These are phyloP conservation scores for Melangyna quadrimaculata DNA, from an alignment of 2,888 invertebrate species.

Conservation along the genomic window DNA sequence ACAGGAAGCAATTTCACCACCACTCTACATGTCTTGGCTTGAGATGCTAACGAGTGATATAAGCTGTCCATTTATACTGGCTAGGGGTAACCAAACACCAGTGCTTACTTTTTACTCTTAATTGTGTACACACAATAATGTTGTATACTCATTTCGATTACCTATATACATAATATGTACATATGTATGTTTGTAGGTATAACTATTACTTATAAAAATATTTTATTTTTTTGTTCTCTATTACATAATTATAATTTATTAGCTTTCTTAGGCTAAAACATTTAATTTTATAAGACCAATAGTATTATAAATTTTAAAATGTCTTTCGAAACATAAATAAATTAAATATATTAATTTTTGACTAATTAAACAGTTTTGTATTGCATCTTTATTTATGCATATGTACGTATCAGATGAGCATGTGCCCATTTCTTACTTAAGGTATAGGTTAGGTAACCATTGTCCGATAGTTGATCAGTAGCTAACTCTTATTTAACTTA, in stretches of 20 bases:
- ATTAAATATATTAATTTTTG: neutral
- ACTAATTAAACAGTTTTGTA: no score
- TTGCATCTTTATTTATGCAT: no score
- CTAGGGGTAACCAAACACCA: constrained; percentile 93
- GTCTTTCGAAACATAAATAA: constrained; percentile 11
- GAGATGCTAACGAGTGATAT: constrained; percentile 94
- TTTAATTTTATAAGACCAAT: constrained; percentile 45
- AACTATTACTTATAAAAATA: neutral
- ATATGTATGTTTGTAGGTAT: no score
- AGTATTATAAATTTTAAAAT: constrained; percentile 48
- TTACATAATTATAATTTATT: constrained; percentile 13
- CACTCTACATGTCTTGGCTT: constrained; percentile 97
- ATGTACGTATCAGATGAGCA: no score
- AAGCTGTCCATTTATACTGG: constrained; percentile 91
- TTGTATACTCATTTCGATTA: constrained; percentile 18
- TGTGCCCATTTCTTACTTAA: no score
- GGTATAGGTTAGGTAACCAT: no score
- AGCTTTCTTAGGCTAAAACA: constrained; percentile 29
- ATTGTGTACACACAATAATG: neutral
- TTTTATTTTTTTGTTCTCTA: neutral
- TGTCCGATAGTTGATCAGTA: no score
- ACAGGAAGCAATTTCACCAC: constrained; percentile 91
- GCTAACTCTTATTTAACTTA: no score
- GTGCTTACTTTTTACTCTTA: constrained; percentile 95
- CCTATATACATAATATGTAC: no score